phyloP scores from a whole-genome alignment of 2,797 vertebrate genomes.

The Spinibarbus caldwelli region DNA sequence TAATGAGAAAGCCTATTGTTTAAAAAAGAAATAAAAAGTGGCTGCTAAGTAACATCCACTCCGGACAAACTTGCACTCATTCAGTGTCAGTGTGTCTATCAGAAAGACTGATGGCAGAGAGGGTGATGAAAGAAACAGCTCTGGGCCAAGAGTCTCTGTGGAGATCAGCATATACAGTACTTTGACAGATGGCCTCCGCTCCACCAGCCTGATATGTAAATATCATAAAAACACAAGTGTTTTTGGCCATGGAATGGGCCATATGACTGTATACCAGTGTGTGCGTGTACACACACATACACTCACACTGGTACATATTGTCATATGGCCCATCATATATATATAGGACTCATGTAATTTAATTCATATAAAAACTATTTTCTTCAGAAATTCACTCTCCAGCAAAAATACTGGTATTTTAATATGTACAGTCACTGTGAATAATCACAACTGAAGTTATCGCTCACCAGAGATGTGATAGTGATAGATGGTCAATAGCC shows the following conservation, averaged over 20 bases:
- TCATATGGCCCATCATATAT: too few species aligned
- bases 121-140: conserved; percentile 59
- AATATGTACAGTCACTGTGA: background rate
- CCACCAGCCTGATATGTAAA: conserved; percentile 44
- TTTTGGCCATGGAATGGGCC: background rate
- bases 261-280: background rate
- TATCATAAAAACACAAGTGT: conserved; percentile 39
- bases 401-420: background rate
- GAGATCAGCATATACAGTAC: conserved; percentile 45
- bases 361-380: too few species aligned
- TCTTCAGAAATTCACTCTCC: background rate
- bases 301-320: too few species aligned
- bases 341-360: too few species aligned
- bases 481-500: conserved; percentile 56
- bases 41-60: background rate
- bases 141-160: conserved; percentile 50
- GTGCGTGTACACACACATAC: too few species aligned
- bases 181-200: conserved; percentile 60
- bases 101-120: conserved; percentile 45
- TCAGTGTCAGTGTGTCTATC: conserved; percentile 33
- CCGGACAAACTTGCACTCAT: background rate
- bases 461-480: conserved; percentile 50
- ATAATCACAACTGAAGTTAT: conserved; percentile 9
- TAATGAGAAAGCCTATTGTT: background rate
- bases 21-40: background rate